Conservation (phyloP, 2,797 vertebrate species). For the Acanthurus lineatus region DNA sequence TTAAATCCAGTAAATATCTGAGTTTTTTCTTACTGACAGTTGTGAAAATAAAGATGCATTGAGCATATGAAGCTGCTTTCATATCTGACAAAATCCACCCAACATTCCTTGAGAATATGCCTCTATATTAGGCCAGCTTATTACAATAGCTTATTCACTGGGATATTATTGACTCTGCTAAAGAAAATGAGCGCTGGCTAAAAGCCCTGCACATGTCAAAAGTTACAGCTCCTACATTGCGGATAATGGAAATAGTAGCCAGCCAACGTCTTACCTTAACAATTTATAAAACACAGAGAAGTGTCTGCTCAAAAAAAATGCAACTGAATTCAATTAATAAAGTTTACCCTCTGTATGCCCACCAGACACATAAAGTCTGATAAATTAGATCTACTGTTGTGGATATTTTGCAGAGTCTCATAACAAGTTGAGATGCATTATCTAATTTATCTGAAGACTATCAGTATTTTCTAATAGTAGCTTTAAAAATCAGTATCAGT, state of each 20-base stretch:
- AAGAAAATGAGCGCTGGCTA: conserved; percentile 48
- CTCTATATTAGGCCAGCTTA: conserved; percentile 66
- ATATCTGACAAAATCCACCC: conserved; percentile 46
- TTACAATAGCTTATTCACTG: conserved; percentile 81
- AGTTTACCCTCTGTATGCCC: not conserved
- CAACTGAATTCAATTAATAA: conserved; percentile 15
- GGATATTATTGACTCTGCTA: conserved; percentile 68
- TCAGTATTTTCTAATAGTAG: conserved; percentile 14
- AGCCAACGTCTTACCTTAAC: conserved; percentile 29
- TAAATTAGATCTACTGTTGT: conserved; percentile 17
- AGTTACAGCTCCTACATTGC: conserved; percentile 28
- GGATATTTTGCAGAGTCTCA: conserved; percentile 38
- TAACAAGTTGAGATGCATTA: conserved; percentile 21
- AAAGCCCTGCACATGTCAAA: conserved; percentile 52
- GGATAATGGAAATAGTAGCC: conserved; percentile 41
- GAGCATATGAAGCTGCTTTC: conserved; percentile 60
- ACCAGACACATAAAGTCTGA: conserved; percentile 9
- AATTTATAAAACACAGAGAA: conserved; percentile 21
- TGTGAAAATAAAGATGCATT: conserved; percentile 67
- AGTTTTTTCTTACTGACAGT: conserved; percentile 57
- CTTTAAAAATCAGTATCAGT: conserved; percentile 3
- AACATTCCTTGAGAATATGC: conserved; percentile 73
- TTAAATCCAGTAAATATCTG: conserved; percentile 64
- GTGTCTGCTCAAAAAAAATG: conserved; percentile 1
- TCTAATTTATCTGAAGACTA: conserved; percentile 8